Evolutionary conservation across 2,888 invertebrate genomes (phyloP).

Genomic region (Dynastes maya): DNA sequence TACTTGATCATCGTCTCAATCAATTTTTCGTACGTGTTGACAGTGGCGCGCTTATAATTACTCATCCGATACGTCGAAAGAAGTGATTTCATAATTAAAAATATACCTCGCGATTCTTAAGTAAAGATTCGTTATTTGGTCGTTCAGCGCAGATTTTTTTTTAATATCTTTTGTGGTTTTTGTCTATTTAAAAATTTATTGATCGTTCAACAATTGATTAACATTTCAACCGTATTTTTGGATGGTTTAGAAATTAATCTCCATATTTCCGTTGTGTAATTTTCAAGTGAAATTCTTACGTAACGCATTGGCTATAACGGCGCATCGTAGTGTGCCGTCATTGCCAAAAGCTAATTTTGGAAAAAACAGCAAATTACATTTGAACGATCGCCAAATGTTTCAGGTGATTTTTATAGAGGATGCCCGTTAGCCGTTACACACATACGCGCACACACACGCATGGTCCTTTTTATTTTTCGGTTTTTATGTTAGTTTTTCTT

Average conservation of each 20-base stretch:
- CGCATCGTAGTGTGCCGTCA: conserved; percentile 26
- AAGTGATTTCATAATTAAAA: conserved; percentile 29
- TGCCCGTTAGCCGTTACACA: not conserved
- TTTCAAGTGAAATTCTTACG: conserved; percentile 18
- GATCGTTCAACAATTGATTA: too few relatives aligned
- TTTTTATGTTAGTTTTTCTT: not conserved
- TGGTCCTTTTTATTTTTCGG: not conserved
- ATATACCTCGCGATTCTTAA: not conserved
- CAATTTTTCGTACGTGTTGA: conserved; percentile 19
- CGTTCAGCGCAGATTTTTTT: too few relatives aligned
- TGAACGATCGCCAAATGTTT: conserved; percentile 36
- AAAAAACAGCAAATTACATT: conserved; percentile 44
- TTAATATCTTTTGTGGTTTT: not conserved
- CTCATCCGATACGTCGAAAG: not conserved
- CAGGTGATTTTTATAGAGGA: conserved; percentile 39
- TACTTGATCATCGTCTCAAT: conserved; percentile 11
- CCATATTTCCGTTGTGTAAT: conserved; percentile 14
- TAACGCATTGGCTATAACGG: conserved; percentile 19
- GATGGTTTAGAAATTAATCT: not conserved
- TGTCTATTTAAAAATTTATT: not conserved
- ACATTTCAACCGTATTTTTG: not conserved
- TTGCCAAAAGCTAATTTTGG: conserved; percentile 44
- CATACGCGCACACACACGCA: not conserved
- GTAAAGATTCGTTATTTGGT: too few relatives aligned
- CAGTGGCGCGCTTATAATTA: not conserved